Percentiles rank a stretch among this genome's conserved stretches.
phyloP scores from a whole-genome alignment of 2,888 invertebrate species.

The Tipula lateralis region DNA sequence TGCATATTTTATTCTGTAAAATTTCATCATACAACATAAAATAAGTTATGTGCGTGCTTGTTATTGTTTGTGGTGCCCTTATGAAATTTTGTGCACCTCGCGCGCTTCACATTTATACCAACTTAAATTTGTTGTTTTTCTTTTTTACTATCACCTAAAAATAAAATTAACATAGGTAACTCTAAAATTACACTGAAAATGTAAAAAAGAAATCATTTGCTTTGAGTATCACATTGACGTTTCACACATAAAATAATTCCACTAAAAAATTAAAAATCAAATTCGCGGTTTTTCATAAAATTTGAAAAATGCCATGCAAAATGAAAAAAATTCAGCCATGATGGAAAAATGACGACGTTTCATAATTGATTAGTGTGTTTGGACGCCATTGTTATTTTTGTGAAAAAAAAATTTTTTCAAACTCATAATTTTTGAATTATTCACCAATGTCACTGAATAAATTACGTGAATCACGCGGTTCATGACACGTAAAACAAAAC shows the following conservation, averaged over 20 bases:
- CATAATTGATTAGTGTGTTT: constrained; percentile 27
- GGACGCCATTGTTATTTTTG: constrained; percentile 20
- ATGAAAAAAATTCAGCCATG: constrained; percentile 25
- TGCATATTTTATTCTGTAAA: no score
- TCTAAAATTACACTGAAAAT: neutral
- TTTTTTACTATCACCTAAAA: neutral
- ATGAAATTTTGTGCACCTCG: neutral
- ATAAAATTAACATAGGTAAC: neutral
- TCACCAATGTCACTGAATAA: neutral
- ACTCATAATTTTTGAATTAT: neutral
- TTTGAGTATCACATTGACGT: neutral
- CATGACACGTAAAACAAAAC: constrained; percentile 4
- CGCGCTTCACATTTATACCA: neutral
- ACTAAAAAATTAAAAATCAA: neutral
- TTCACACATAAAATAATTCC: neutral
- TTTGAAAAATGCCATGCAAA: constrained; percentile 1
- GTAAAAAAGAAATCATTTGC: neutral
- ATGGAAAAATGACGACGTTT: constrained; percentile 30
- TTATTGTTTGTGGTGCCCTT: neutral
- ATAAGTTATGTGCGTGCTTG: neutral
- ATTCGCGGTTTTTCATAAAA: neutral
- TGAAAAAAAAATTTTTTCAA: neutral
- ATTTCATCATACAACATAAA: neutral
- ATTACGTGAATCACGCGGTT: neutral
- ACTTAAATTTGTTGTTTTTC: neutral